phyloP scores from a whole-genome alignment of 35 echinoderm and acorn worm genomes.

The Lytechinus pictus region DNA sequence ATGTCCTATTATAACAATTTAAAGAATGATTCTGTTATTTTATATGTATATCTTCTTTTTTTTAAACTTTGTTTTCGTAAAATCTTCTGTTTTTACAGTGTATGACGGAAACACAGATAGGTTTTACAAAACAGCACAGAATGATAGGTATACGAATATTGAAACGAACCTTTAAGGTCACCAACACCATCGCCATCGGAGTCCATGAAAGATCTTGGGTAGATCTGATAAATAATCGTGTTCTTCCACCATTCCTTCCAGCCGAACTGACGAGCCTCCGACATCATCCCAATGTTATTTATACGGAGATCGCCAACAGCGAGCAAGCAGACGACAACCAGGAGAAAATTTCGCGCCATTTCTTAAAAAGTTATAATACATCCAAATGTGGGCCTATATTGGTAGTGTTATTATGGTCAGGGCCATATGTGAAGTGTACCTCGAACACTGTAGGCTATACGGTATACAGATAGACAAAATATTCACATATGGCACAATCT shows the following conservation, averaged over 20 bases:
- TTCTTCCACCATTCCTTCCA: slow-evolving; percentile 90
- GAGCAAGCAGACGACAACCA: not conserved
- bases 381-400: too few species aligned
- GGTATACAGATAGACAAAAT: too few species aligned
- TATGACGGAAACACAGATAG: not conserved
- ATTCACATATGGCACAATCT: too few species aligned
- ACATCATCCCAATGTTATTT: not conserved
- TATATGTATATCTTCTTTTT: not conserved
- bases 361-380: not conserved
- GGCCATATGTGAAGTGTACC: not conserved
- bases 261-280: slow-evolving; percentile 51
- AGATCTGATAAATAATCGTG: slow-evolving; percentile 88
- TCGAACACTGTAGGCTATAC: too few species aligned
- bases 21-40: too few species aligned
- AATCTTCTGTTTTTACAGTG: not conserved
- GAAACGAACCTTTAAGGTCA: slow-evolving; percentile 70
- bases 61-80: not conserved
- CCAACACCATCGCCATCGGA: slow-evolving; percentile 83
- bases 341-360: not conserved
- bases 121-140: not conserved
- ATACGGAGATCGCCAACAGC: not conserved
- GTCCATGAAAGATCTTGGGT: slow-evolving; percentile 88
- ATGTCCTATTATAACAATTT: too few species aligned
- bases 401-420: not conserved
- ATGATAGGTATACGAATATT: too few species aligned